A percentile compares a stretch with the other conserved stretches of the same genome.
Evolutionary conservation across 2,888 invertebrate species (phyloP).

Genomic region (Cephus nigrinus): DNA sequence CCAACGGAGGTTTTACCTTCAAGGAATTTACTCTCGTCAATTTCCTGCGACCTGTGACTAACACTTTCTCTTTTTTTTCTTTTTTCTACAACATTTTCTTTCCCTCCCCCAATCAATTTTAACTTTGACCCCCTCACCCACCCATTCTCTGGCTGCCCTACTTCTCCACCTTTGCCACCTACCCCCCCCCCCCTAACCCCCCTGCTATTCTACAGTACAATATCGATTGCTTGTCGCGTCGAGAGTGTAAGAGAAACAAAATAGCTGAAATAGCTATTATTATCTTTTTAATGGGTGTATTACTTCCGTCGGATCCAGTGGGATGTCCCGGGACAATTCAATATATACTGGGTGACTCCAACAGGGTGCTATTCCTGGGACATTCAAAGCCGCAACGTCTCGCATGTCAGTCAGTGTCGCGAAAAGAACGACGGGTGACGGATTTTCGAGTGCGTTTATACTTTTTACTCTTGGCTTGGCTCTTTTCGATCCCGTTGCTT

Average conservation of each 20-base stretch:
- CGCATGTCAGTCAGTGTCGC: constrained; percentile 30
- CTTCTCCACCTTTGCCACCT: background rate
- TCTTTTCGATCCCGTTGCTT: constrained; percentile 14
- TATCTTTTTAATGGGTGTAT: constrained; percentile 9
- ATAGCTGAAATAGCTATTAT: background rate
- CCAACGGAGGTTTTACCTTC: constrained; percentile 48
- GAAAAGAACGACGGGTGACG: constrained; percentile 35
- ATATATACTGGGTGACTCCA: constrained; percentile 61
- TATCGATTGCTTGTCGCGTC: background rate
- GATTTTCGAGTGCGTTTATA: constrained; percentile 10
- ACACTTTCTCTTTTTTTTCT: background rate
- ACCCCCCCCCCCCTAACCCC: too few species aligned
- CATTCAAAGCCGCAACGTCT: constrained; percentile 28
- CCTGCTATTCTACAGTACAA: background rate
- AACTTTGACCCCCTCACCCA: background rate
- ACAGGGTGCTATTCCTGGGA: constrained; percentile 57
- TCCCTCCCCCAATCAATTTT: background rate
- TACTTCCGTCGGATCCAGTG: constrained; percentile 50
- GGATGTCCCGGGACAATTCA: constrained; percentile 61
- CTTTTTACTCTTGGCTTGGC: background rate
- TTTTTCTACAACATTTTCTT: background rate
- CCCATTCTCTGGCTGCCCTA: background rate
- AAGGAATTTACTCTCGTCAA: background rate
- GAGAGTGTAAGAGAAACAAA: background rate
- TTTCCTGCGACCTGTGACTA: background rate